Base-by-base conservation (phyloP, 2,888 invertebrate genomes). In the Achlya flavicornis region DNA sequence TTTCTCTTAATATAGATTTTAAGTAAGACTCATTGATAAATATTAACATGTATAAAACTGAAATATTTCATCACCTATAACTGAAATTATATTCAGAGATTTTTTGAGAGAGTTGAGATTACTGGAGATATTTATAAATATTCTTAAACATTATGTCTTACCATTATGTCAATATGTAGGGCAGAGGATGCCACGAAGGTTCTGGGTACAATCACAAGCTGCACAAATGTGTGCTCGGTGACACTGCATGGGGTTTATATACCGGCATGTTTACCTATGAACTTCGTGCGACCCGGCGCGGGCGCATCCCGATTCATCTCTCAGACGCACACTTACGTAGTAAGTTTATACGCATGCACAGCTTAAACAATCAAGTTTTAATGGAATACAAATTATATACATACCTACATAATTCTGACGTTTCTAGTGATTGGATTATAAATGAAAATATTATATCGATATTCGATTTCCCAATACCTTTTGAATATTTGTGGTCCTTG, bases 221-320 rank as follows among this genome's bases (percentile, higher is more conserved):
- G 77, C 81, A 84, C 81, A 79, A 83, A 83, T 91, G 85, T 91
- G 91, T 88, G 88, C 84, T 81, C 81, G 81, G 84, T 90, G 93
- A 90, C 91, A 93, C 87, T 79, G 91, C 84, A 86, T 83, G 84
- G 83, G 80, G 88, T 88, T 93, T 93, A 93, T 93, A 93, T 92
- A 93, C 87, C 81, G 77, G 73, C 82, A 81, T 83, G 85, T 88
- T 93, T 93, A 93, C 93, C 92, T 93, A 89, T 93, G 93, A 93
- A 93, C 93, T 92, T 92, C 88, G 88, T 79, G 78, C 88, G 89
- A 90, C 91, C 90, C 78, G 79, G 72, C 72, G 84, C 76, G 70
- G 68, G 86, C 80, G 83, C 88, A 89, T 91, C 91, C 88, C 81
- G 78, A 83, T 79, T 75, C 84, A 86, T 85, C 84, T 83, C 68